Evolutionary conservation across 2,113 vertebrate species (phyloP), one percentile per base, ranked within the genome.

Genomic region (Otus sunia): DNA sequence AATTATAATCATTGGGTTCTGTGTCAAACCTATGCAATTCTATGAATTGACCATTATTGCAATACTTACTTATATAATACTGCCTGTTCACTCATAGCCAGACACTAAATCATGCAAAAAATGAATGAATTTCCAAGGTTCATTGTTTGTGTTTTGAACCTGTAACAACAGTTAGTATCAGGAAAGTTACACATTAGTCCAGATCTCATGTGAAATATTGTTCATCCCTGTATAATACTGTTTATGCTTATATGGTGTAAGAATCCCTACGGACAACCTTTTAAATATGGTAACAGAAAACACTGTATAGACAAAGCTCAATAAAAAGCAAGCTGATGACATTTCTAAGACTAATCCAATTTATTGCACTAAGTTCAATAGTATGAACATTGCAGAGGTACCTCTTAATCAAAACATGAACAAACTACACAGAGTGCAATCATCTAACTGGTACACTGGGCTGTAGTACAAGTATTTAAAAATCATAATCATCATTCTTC

Each of bases 311-410:
- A 12, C n/a, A 63, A 72, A 72, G 11, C 30, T 66, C 58, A 88
- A 13, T 41, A 56, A 86, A 76, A 92, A 39, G 12, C 6, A 88
- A 60, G 15, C 9, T 64, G 7, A 66, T 62, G 20, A 2, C 8
- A 15, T 86, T 89, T 75, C 32, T 19, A 79, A 68, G 12, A 49
- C 12, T 26, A 63, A 13, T 67, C 5, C 17, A 41, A 39, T 68
- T 72, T 59, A 68, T 43, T 95, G 43, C n/a, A 43, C 10, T 43
- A 41, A 56, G 5, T 68, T 88, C 69, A 85, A 64, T 7, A 34
- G 4, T 37, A 23, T 50, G 14, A 56, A 2, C 3, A 4, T 50
- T 56, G 25, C 0, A 0, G 30, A 68, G 21, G 37, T 43, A 73
- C 7, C 6, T 47, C 23, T 59, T 86, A 69, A 81, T 73, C 53